These are phyloP conservation scores for Sphenopsis melanotis DNA, from an alignment of 2,797 vertebrate genomes.

Conservation along the genomic window DNA sequence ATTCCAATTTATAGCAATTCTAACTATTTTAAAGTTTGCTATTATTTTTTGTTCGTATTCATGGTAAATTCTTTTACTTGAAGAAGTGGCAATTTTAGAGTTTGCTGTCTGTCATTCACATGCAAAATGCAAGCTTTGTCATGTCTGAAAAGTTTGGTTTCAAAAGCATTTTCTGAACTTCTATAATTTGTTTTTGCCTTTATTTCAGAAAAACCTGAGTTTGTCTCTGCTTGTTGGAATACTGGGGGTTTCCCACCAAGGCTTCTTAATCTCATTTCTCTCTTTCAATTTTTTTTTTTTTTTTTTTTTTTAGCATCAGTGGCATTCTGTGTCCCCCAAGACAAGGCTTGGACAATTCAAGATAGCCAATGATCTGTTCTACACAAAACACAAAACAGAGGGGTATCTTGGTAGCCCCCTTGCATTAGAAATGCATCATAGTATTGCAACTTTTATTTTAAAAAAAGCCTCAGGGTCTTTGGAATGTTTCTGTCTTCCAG, in stretches of 20 bases:
- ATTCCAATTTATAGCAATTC: neutral
- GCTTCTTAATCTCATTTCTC: neutral
- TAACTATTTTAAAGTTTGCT: neutral
- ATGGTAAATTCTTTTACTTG: neutral
- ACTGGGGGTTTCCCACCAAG: neutral
- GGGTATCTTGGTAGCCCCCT: neutral
- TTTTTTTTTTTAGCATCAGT: neutral
- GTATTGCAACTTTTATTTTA: neutral
- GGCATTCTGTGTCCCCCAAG: neutral
- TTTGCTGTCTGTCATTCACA: neutral
- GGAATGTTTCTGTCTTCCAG: neutral
- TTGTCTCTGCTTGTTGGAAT: neutral
- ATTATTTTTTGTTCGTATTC: neutral
- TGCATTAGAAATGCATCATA: neutral
- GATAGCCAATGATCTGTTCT: neutral
- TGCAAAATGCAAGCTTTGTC: neutral
- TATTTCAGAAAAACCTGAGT: neutral
- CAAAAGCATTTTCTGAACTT: constrained; percentile 1
- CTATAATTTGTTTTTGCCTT: neutral
- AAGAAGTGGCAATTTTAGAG: neutral
- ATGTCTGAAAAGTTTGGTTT: neutral
- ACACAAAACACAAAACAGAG: neutral
- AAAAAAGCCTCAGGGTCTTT: rapidly evolving
- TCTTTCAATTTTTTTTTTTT: neutral
- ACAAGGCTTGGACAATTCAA: neutral